Conservation (phyloP, 2,113 vertebrate species). For the Aldabrachelys gigantea region DNA sequence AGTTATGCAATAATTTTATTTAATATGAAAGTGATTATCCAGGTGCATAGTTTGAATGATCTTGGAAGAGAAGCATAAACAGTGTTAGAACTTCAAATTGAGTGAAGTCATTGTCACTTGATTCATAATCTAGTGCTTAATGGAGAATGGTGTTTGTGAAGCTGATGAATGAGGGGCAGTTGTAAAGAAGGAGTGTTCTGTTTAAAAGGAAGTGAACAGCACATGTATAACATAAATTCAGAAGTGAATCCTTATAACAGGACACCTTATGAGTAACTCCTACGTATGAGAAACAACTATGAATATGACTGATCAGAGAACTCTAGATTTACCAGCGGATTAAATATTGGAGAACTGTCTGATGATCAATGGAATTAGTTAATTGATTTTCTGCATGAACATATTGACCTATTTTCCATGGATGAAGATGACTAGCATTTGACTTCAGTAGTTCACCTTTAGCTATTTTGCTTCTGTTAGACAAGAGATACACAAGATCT, state of each 20-base stretch:
- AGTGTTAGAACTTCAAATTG: conserved; percentile 14
- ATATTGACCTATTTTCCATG: background rate
- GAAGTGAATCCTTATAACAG: background rate
- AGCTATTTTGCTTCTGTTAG: background rate
- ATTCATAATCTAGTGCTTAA: conserved; percentile 22
- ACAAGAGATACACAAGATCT: background rate
- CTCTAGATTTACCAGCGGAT: background rate
- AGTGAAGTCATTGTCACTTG: conserved; percentile 47
- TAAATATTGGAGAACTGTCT: background rate
- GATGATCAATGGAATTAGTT: background rate
- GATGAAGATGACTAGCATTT: background rate
- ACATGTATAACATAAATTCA: conserved; percentile 33
- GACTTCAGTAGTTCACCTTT: background rate
- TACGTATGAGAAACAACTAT: background rate
- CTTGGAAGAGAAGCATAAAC: background rate
- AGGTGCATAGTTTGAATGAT: conserved; percentile 1
- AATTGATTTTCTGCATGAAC: background rate
- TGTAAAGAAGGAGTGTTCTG: background rate
- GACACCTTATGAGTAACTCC: background rate
- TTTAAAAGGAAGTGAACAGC: conserved; percentile 17
- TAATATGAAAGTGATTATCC: background rate
- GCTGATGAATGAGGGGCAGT: background rate
- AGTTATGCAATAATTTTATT: conserved; percentile 31
- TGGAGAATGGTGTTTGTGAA: conserved; percentile 24
- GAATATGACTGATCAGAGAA: background rate